Conservation (phyloP, 1,140 invertebrate genomes). For the Parapsyche elsis region DNA sequence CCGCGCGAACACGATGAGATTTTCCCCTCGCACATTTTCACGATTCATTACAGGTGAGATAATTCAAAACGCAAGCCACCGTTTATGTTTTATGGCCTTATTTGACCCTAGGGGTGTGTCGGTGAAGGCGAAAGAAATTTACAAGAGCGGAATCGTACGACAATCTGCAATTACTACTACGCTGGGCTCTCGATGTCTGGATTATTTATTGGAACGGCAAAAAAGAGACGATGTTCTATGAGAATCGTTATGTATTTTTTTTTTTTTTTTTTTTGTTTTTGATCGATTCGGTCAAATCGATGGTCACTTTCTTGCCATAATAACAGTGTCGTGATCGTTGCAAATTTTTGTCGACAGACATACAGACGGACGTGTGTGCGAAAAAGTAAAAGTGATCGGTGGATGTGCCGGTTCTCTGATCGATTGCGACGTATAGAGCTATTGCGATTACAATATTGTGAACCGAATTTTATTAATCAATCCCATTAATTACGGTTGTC, state of each 20-base stretch:
- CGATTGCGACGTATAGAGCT: neutral
- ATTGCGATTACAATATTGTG: neutral
- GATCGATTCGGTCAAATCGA: neutral
- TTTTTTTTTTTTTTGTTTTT: no score
- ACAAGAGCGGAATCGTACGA: neutral
- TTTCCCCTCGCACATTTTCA: conserved; percentile 3
- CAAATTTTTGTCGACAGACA: neutral
- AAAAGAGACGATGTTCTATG: neutral
- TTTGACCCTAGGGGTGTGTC: conserved; percentile 1
- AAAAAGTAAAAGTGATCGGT: conserved; percentile 35
- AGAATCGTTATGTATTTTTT: neutral
- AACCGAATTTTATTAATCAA: conserved; percentile 12
- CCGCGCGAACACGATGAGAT: neutral
- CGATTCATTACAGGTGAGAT: conserved; percentile 9
- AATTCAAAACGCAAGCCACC: conserved; percentile 15
- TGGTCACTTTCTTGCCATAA: neutral
- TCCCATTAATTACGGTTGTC: conserved; percentile 9
- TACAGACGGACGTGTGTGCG: neutral
- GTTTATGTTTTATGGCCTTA: conserved; percentile 20
- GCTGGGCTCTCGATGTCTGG: no score
- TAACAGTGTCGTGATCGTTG: conserved; percentile 4
- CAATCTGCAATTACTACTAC: no score
- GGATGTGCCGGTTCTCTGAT: conserved; percentile 18
- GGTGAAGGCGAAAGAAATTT: neutral
- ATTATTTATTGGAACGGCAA: no score